Base-by-base conservation (phyloP, 2,797 vertebrate species). In the Huso huso region DNA sequence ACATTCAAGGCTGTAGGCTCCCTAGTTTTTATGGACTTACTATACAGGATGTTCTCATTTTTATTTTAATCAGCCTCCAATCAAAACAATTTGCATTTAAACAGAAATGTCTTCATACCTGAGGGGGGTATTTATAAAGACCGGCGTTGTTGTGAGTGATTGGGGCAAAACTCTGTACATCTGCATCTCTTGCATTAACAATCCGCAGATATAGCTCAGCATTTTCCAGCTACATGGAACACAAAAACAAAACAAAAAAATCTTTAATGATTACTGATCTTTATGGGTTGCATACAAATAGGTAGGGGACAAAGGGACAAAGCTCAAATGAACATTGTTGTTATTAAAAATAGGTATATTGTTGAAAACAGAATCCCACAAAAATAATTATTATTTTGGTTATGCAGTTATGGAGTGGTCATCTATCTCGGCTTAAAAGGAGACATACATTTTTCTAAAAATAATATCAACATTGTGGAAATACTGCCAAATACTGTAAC, bases 121-220 rank as follows among this genome's bases (percentile, higher is more conserved):
- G 66, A 49, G 73, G 74, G 9, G 76, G 78, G 53, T 79, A 83
- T 65, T 77, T 79, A 69, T 83, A 81, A 10, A 75, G 63, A 7
- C 58, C 37, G 11, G 72, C 66, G 48, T 70, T 77, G 68, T 67
- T 77, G 65, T 71, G 61, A 13, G 75, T 77, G 62, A 83, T 75
- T 15, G 77, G 76, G 49, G 72, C 72, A 51, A 68, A 66, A 61
- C 72, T 77, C 68, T 83, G 79, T 18, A 55, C 51, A 18, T 75
- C 77, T 9, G 75, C 73, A 65, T 81, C 74, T 63, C 76, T 73
- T 65, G 76, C 63, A 49, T 79, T 80, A n/a, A 80, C 75, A 37
- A 83, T 73, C 49, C 81, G 78, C 48, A 83, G 60, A 61, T 74
- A 79, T n/a, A 81, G 62, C 62, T 81, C 81, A 60, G 78, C 67